phyloP scores from a whole-genome alignment of 1,140 invertebrate species.

The Acromyrmex heyeri region DNA sequence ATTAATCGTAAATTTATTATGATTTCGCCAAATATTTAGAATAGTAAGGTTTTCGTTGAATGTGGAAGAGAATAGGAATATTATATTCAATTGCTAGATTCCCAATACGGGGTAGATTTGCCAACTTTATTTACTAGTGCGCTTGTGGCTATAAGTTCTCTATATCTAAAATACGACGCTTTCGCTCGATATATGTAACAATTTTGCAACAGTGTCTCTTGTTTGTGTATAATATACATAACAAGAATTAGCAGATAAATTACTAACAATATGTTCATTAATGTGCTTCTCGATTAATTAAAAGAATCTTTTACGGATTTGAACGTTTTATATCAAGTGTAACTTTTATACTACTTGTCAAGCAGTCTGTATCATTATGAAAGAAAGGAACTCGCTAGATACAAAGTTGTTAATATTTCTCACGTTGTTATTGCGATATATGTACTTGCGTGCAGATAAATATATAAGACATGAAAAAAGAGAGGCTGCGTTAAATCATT shows the following conservation, averaged over 20 bases:
- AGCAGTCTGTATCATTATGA: neutral
- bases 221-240: neutral
- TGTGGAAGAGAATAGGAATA: neutral
- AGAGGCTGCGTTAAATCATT: constrained; percentile 28
- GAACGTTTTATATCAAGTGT: constrained; percentile 63
- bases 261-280: neutral
- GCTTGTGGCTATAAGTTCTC: constrained; percentile 58
- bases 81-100: constrained; percentile 24
- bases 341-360: constrained; percentile 66
- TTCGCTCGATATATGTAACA: constrained; percentile 38
- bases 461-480: constrained; percentile 16
- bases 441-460: constrained; percentile 44
- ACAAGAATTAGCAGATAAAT: neutral
- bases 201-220: constrained; percentile 55
- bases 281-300: neutral
- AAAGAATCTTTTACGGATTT: constrained; percentile 9
- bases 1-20: constrained; percentile 30
- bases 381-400: constrained; percentile 39
- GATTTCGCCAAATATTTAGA: constrained; percentile 31
- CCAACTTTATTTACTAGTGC: constrained; percentile 55
- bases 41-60: constrained; percentile 15
- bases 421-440: constrained; percentile 35
- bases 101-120: neutral
- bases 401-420: constrained; percentile 43
- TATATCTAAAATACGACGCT: constrained; percentile 29